Conservation (phyloP, 2,888 invertebrate genomes). For the Orthonevra nobilis region DNA sequence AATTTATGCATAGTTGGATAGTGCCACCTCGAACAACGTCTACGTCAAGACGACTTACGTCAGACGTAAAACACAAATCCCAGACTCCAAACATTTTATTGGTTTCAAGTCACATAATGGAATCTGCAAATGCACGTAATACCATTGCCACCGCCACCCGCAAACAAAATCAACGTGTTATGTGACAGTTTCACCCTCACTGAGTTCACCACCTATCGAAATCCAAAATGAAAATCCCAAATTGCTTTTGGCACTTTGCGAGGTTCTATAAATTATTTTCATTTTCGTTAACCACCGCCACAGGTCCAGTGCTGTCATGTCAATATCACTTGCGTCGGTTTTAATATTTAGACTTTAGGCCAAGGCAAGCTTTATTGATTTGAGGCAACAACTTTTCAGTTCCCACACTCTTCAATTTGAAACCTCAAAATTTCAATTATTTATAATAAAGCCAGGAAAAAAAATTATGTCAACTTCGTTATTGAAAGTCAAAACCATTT, state of each 20-base stretch:
- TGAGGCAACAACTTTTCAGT: slow-evolving; percentile 49
- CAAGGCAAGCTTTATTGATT: slow-evolving; percentile 22
- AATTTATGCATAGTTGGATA: slow-evolving; percentile 67
- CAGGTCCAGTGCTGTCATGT: slow-evolving; percentile 55
- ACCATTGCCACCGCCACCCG: not conserved
- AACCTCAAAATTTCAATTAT: slow-evolving; percentile 12
- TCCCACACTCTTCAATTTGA: slow-evolving; percentile 30
- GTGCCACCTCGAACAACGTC: slow-evolving; percentile 49
- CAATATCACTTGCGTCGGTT: slow-evolving; percentile 20
- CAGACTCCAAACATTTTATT: slow-evolving; percentile 65
- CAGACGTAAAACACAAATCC: slow-evolving; percentile 61
- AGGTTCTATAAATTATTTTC: slow-evolving; percentile 64
- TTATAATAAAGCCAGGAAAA: slow-evolving; percentile 36
- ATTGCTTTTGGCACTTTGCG: slow-evolving; percentile 68
- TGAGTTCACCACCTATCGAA: slow-evolving; percentile 56
- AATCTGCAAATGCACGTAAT: slow-evolving; percentile 46
- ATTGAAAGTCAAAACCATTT: slow-evolving; percentile 43
- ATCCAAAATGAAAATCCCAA: slow-evolving; percentile 66
- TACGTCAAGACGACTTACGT: slow-evolving; percentile 65
- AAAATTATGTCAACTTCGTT: slow-evolving; percentile 32
- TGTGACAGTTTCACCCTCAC: slow-evolving; percentile 62
- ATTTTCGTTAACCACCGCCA: slow-evolving; percentile 48
- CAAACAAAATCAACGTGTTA: slow-evolving; percentile 44
- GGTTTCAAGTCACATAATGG: slow-evolving; percentile 67
- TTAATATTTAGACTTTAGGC: not conserved